Conservation (phyloP, 2,888 invertebrate genomes). For the Acanthosepion esculentum region DNA sequence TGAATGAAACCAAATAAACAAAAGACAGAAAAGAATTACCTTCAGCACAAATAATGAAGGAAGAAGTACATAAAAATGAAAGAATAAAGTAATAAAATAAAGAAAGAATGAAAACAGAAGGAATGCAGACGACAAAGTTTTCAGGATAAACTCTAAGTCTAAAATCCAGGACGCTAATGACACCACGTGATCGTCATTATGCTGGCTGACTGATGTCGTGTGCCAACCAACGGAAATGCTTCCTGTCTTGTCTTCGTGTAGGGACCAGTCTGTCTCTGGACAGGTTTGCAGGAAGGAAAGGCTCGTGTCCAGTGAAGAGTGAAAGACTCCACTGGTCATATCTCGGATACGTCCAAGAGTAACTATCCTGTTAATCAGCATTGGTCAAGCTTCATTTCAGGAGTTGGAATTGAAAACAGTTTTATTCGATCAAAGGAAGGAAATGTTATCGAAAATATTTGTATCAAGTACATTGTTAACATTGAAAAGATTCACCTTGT, state of each 20-base stretch:
- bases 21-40: too few species aligned
- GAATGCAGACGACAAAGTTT: neutral
- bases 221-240: neutral
- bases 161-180: neutral
- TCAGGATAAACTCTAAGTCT: neutral
- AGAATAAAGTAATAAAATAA: too few species aligned
- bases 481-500: too few species aligned
- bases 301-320: neutral
- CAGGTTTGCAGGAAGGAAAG: neutral
- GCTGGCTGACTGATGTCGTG: neutral
- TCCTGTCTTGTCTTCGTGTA: neutral
- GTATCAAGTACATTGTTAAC: too few species aligned
- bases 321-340: neutral
- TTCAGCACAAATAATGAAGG: too few species aligned
- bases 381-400: neutral
- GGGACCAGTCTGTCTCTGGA: neutral
- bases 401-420: neutral
- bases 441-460: neutral
- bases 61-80: too few species aligned
- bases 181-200: neutral
- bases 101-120: neutral
- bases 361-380: neutral
- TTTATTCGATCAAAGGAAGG: neutral
- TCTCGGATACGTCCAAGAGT: neutral
- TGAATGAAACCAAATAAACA: too few species aligned